These are phyloP conservation scores for Melipona quadrifasciata DNA, from an alignment of 1,140 invertebrate genomes.

Conservation along the genomic window DNA sequence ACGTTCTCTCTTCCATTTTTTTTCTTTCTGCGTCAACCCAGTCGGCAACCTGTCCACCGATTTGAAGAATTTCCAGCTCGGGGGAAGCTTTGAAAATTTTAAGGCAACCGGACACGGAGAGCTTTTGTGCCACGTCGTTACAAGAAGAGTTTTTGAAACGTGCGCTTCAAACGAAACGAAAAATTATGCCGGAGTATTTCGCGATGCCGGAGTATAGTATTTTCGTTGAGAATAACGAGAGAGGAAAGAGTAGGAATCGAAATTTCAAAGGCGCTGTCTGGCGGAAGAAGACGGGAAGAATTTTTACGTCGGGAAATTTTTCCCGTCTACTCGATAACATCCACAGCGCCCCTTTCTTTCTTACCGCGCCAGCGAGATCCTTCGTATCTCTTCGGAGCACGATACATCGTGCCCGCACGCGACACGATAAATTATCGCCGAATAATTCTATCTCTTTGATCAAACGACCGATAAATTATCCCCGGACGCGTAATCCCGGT, in stretches of 20 bases:
- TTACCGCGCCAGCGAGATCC: background rate
- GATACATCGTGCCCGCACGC: background rate
- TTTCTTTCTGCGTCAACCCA: background rate
- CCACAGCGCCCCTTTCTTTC: background rate
- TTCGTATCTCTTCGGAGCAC: background rate
- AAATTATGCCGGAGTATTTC: background rate
- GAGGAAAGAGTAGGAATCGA: background rate
- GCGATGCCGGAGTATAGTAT: background rate
- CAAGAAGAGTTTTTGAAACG: background rate
- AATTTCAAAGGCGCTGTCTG: background rate
- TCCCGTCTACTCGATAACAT: slow-evolving; percentile 15
- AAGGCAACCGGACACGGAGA: background rate
- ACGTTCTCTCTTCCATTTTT: background rate
- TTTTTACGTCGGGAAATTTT: slow-evolving; percentile 23
- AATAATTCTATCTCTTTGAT: background rate
- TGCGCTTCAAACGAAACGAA: background rate
- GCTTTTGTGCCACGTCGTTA: background rate
- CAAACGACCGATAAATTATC: background rate
- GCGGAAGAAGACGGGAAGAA: background rate
- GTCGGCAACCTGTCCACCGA: background rate
- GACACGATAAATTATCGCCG: slow-evolving; percentile 15
- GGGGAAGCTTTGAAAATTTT: background rate
- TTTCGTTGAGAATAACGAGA: slow-evolving; percentile 48
- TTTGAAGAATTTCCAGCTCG: background rate
- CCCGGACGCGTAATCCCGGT: background rate